These are phyloP conservation scores for Zootoca vivipara DNA, from an alignment of 2,113 vertebrate species.

Conservation along the genomic window DNA sequence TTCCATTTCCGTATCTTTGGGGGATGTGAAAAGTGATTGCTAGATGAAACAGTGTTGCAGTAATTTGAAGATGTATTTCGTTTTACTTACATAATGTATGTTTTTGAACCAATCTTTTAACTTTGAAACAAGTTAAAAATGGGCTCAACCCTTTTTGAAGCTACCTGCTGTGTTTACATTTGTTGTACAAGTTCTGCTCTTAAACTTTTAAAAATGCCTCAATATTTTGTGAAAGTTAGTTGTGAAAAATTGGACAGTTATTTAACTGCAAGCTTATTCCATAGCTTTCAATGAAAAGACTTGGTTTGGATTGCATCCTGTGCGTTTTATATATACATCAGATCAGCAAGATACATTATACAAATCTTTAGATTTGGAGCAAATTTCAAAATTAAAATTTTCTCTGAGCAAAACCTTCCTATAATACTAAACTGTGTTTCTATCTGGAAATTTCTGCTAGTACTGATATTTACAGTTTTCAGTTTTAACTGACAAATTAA, in stretches of 20 bases:
- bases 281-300: not conserved
- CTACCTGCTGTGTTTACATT: not conserved
- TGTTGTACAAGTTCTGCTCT: not conserved
- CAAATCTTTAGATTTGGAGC: not conserved
- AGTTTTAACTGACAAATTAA: not conserved
- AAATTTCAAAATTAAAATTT: not conserved
- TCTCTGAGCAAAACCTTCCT: not conserved
- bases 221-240: not conserved
- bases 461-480: not conserved
- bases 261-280: not conserved
- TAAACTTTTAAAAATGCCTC: not conserved
- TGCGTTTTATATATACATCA: not conserved
- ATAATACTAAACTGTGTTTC: not conserved
- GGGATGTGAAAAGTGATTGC: not conserved
- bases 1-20: not conserved
- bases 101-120: conserved; percentile 34
- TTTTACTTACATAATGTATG: not conserved
- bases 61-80: conserved; percentile 13
- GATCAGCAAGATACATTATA: not conserved
- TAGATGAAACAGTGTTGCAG: conserved; percentile 20
- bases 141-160: not conserved
- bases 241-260: not conserved
- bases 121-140: conserved; percentile 8
- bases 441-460: not conserved
- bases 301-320: not conserved